Evolutionary conservation across 2,113 vertebrate species (phyloP), one percentile per base, ranked within the genome.

Genomic region (Saimiri boliviensis): DNA sequence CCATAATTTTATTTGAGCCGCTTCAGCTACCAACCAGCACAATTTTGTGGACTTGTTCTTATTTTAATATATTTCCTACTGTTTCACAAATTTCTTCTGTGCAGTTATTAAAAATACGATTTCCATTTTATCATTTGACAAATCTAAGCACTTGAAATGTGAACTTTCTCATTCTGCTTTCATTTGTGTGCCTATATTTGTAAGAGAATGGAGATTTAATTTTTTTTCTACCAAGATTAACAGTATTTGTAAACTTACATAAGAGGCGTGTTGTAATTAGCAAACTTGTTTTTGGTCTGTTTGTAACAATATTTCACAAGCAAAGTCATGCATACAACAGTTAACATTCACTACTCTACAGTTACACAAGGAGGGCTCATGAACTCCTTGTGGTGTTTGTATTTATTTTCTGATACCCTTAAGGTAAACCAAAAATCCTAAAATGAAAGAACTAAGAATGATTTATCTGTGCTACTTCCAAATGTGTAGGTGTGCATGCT

Each of bases 101-200:
- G 79, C 12, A 89, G 13, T 85, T 88, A 91, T 73, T 91, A 84
- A 58, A 73, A 83, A 73, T 27, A 66, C 6, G 49, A 76, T 74
- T 90, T 86, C 40, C 45, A 4, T 89, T 89, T 96, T 77, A 91
- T 86, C n/a, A 47, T 60, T 87, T 90, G 70, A 84, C 81, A 92
- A 86, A 95, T 89, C 68, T 83, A 54, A 93, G 42, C n/a, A 95
- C 23, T n/a, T 60, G 37, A 95, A 97, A 95, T 73, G 45, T 95
- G 25, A 92, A 83, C 74, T 92, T 84, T 86, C 16, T 94, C 56
- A 93, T 93, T 86, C 49, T 93, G 54, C 21, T 92, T 96, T 94
- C 32, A 95, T 81, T 45, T 96, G 27, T 91, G 42, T 88, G 40
- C 56, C 63, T 97, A 47, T 93, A 93, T 92, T 95, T 96, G 76